Percentiles rank a stretch among this genome's conserved stretches.
These are phyloP conservation scores for Drosophila arawakana DNA, from an alignment of 1,140 invertebrate genomes.

Conservation along the genomic window DNA sequence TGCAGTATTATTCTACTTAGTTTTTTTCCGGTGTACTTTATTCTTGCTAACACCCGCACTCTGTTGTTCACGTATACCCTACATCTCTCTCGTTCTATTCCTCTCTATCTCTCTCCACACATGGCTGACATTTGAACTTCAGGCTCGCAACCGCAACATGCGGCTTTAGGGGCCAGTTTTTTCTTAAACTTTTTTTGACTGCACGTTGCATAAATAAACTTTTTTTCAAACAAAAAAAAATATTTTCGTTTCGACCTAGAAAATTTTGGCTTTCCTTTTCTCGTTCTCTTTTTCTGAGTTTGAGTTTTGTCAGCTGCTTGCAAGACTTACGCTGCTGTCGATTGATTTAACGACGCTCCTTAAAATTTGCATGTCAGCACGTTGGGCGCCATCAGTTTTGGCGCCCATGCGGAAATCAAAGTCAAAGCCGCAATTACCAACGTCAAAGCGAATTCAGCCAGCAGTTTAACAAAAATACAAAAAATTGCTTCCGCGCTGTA, in stretches of 20 bases:
- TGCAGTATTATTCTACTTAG: no score
- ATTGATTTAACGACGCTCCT: slow-evolving; percentile 18
- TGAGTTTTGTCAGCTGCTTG: slow-evolving; percentile 30
- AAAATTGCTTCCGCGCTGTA: slow-evolving; percentile 72
- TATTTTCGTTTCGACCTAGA: slow-evolving; percentile 32
- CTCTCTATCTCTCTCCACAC: slow-evolving; percentile 23
- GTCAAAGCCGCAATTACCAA: slow-evolving; percentile 74
- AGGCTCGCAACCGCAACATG: slow-evolving; percentile 55
- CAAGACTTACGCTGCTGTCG: slow-evolving; percentile 21
- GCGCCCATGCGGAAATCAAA: slow-evolving; percentile 77
- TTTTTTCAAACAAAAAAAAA: slow-evolving; percentile 37
- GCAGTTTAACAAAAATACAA: slow-evolving; percentile 37
- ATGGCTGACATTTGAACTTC: slow-evolving; percentile 74
- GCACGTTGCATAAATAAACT: slow-evolving; percentile 72
- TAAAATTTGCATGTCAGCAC: slow-evolving; percentile 45
- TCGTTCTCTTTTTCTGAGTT: background rate
- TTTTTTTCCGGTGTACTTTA: background rate
- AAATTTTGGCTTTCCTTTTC: slow-evolving; percentile 60
- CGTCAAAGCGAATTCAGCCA: slow-evolving; percentile 35
- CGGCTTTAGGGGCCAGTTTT: slow-evolving; percentile 14
- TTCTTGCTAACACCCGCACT: slow-evolving; percentile 35
- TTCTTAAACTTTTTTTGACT: slow-evolving; percentile 6
- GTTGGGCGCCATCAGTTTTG: slow-evolving; percentile 41
- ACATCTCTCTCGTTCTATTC: slow-evolving; percentile 13
- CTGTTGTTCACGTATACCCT: no score